Evolutionary conservation across 1,140 invertebrate genomes (phyloP).

Genomic region (Phymorhynchus buccinoides): DNA sequence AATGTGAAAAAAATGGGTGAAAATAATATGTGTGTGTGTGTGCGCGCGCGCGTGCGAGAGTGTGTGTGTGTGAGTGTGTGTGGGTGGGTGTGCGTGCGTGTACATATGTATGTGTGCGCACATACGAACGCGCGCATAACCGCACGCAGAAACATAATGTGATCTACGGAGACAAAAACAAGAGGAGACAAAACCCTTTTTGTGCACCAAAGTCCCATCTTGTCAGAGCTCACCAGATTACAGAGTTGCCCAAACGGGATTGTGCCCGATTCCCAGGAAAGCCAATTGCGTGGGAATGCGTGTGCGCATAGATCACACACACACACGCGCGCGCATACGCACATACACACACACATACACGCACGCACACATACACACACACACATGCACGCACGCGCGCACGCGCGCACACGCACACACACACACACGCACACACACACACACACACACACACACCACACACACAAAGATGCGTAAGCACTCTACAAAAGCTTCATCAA

Average conservation of each 20-base stretch:
- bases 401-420: neutral
- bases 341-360: neutral
- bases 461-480: too few species aligned
- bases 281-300: neutral
- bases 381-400: neutral
- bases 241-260: neutral
- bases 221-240: neutral
- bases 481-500: too few species aligned
- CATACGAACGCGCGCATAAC: neutral
- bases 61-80: too few species aligned
- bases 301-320: neutral
- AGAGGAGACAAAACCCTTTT: neutral
- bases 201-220: neutral
- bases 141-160: neutral
- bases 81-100: too few species aligned
- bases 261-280: neutral
- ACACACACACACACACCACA: neutral
- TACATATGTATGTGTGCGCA: neutral
- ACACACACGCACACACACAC: neutral
- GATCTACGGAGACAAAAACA: neutral
- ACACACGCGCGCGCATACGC: neutral
- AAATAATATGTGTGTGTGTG: too few species aligned
- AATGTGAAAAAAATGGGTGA: too few species aligned
- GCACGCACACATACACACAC: neutral
- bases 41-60: too few species aligned